Percentiles rank a stretch among this genome's conserved stretches.
These are phyloP conservation scores for Asarcornis scutulata DNA, from an alignment of 2,113 vertebrate genomes.

Conservation along the genomic window DNA sequence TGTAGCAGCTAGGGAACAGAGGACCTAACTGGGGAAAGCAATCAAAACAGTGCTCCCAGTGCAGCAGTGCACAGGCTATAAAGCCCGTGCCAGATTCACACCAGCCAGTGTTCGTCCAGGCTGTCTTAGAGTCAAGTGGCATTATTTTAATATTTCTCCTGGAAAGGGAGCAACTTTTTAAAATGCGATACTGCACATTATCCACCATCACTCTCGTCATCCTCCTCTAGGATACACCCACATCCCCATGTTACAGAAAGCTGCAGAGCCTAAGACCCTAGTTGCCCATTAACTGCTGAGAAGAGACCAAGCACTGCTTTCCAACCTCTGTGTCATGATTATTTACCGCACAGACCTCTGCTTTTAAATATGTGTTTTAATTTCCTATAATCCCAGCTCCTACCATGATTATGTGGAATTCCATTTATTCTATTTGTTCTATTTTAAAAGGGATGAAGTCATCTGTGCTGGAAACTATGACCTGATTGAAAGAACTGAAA, in stretches of 20 bases:
- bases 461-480: constrained; percentile 79
- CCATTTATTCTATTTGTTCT: constrained; percentile 78
- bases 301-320: constrained; percentile 42
- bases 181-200: background rate
- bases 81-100: background rate
- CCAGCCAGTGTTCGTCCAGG: rapidly evolving
- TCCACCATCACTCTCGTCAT: constrained; percentile 34
- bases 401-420: constrained; percentile 75
- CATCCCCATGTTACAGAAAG: background rate
- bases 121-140: background rate
- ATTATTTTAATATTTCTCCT: background rate
- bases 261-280: background rate
- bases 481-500: constrained; percentile 74
- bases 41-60: background rate
- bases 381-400: constrained; percentile 74
- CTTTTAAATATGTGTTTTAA: constrained; percentile 73
- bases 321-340: constrained; percentile 26
- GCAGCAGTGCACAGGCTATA: background rate
- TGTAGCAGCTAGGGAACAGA: constrained; percentile 7
- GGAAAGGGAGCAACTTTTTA: background rate
- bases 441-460: constrained; percentile 80
- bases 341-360: constrained; percentile 46
- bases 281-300: constrained; percentile 1
- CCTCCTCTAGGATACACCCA: constrained; percentile 10
- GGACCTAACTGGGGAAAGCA: background rate